These are phyloP conservation scores for Sphaerophoria taeniata DNA, from an alignment of 2,888 invertebrate species.

Conservation along the genomic window DNA sequence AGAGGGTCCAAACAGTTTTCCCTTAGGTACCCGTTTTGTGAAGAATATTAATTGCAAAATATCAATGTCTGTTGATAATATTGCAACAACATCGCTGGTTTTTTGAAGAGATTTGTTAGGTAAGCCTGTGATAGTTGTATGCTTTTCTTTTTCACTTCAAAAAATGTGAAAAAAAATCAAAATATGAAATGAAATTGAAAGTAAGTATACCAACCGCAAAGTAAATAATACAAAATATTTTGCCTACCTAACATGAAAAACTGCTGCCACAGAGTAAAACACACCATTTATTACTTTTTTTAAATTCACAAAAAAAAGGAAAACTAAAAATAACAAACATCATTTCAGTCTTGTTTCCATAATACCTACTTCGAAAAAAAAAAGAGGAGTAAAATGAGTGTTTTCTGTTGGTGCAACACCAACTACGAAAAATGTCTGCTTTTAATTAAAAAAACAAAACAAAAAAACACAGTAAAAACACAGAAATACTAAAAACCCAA, in stretches of 20 bases:
- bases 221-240: not conserved
- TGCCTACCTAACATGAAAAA: not conserved
- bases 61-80: too few species aligned
- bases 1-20: too few species aligned
- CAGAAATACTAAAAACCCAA: constrained; percentile 1
- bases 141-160: not conserved
- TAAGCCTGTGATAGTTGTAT: too few species aligned
- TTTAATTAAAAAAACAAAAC: constrained; percentile 68
- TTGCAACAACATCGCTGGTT: too few species aligned
- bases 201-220: not conserved
- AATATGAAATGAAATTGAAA: constrained; percentile 35
- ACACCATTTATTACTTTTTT: constrained; percentile 31
- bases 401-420: constrained; percentile 43
- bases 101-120: too few species aligned
- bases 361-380: not conserved
- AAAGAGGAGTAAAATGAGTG: constrained; percentile 22
- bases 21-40: too few species aligned
- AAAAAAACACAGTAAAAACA: constrained; percentile 31
- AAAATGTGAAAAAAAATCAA: not conserved
- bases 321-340: constrained; percentile 36
- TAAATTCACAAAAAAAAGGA: not conserved
- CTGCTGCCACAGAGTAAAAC: constrained; percentile 21
- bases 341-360: constrained; percentile 36
- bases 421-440: constrained; percentile 45
- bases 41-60: too few species aligned